Percentiles rank a stretch among this genome's conserved stretches.
Evolutionary conservation across 1,140 invertebrate species (phyloP).

Genomic region (Heliconius himera): DNA sequence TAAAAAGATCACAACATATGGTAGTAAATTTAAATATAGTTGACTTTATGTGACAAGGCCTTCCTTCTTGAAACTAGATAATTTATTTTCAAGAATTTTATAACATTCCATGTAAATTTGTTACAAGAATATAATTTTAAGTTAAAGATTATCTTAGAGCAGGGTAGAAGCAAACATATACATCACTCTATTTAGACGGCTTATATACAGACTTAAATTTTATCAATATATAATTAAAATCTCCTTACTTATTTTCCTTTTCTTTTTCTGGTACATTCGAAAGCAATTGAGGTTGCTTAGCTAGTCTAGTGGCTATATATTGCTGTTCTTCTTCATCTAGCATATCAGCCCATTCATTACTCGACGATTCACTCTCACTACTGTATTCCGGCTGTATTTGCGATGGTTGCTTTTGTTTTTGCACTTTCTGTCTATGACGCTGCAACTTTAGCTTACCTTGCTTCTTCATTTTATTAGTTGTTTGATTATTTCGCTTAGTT

Average conservation of each 20-base stretch:
- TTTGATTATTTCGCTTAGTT: slow-evolving; percentile 85
- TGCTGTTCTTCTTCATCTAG: slow-evolving; percentile 84
- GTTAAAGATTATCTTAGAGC: too few relatives aligned
- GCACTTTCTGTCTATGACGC: slow-evolving; percentile 70
- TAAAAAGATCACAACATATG: too few relatives aligned
- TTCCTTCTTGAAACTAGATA: too few relatives aligned
- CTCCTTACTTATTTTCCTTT: slow-evolving; percentile 51
- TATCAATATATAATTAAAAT: not conserved
- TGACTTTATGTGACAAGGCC: too few relatives aligned
- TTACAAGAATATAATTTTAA: too few relatives aligned
- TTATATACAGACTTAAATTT: not conserved
- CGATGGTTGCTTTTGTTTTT: slow-evolving; percentile 70
- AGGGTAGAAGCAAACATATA: too few relatives aligned
- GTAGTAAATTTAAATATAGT: too few relatives aligned
- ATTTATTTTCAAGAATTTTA: too few relatives aligned
- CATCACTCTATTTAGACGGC: too few relatives aligned
- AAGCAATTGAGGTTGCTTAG: slow-evolving; percentile 65
- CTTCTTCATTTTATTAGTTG: slow-evolving; percentile 83
- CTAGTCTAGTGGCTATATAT: slow-evolving; percentile 82
- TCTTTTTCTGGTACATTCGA: slow-evolving; percentile 68
- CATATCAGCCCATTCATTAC: slow-evolving; percentile 84
- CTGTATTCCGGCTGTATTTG: slow-evolving; percentile 55
- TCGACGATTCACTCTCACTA: slow-evolving; percentile 72
- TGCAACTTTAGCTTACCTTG: slow-evolving; percentile 83
- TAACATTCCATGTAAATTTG: too few relatives aligned